phyloP scores from a whole-genome alignment of 1,140 invertebrate genomes.

The Atta texana region DNA sequence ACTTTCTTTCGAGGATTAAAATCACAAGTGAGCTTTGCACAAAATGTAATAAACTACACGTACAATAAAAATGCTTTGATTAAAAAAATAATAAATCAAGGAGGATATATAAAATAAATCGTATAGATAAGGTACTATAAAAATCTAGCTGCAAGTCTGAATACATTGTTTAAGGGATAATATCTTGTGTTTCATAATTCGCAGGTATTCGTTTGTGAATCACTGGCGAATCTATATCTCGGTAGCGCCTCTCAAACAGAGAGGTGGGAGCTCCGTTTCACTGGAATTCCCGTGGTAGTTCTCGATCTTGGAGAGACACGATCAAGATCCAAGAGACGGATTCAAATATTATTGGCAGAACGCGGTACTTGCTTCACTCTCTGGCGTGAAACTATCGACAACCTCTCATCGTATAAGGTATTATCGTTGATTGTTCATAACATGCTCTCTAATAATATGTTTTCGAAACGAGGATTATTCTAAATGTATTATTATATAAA shows the following conservation, averaged over 20 bases:
- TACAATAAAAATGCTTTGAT: neutral
- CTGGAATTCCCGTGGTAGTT: slow-evolving; percentile 93
- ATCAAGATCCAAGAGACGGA: slow-evolving; percentile 90
- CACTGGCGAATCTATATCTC: slow-evolving; percentile 93
- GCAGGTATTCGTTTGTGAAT: slow-evolving; percentile 92
- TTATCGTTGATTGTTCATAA: neutral
- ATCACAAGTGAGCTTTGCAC: slow-evolving; percentile 87
- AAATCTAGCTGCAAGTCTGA: neutral
- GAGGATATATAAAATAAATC: neutral
- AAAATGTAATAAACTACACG: neutral
- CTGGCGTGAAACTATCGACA: slow-evolving; percentile 94
- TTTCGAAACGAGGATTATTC: neutral
- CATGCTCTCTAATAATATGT: neutral
- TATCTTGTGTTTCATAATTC: slow-evolving; percentile 45
- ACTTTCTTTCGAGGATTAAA: slow-evolving; percentile 93
- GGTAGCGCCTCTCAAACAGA: slow-evolving; percentile 87
- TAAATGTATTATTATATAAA: neutral
- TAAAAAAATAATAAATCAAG: neutral
- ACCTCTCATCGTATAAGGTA: slow-evolving; percentile 88
- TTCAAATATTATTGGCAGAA: slow-evolving; percentile 93
- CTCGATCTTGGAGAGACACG: slow-evolving; percentile 92
- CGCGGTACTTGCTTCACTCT: slow-evolving; percentile 94
- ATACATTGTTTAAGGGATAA: neutral
- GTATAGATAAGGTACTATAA: no score
- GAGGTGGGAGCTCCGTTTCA: slow-evolving; percentile 92